Conservation (phyloP, 2,113 vertebrate genomes). For the Helogale parvula region DNA sequence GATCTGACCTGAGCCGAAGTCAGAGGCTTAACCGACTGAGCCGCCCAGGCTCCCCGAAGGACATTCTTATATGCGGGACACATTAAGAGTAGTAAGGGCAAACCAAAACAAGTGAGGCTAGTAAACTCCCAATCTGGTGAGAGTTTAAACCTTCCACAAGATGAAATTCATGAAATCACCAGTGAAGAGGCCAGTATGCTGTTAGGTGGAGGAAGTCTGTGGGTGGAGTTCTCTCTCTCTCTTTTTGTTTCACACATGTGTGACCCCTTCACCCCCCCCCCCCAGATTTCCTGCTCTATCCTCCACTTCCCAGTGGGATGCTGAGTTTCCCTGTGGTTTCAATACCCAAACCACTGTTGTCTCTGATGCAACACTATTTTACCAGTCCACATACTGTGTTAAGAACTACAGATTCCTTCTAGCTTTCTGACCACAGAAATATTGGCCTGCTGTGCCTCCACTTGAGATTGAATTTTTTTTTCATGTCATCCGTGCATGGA, state of each 20-base stretch:
- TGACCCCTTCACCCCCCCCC: too few species aligned
- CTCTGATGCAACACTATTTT: not conserved
- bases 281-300: not conserved
- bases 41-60: not conserved
- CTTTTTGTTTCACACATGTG: too few species aligned
- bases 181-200: conserved; percentile 62
- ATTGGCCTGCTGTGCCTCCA: not conserved
- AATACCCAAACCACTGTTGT: not conserved
- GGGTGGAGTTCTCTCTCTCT: not conserved
- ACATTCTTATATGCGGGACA: not conserved
- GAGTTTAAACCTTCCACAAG: conserved; percentile 57
- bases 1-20: too few species aligned
- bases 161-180: conserved; percentile 60
- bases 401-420: conserved; percentile 1
- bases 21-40: too few species aligned
- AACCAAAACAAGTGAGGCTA: not conserved
- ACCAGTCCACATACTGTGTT: not conserved
- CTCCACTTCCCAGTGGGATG: conserved; percentile 23
- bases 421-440: not conserved
- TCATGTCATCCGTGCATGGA: too few species aligned
- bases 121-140: not conserved
- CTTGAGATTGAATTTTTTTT: conserved; percentile 62
- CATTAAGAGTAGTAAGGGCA: not conserved
- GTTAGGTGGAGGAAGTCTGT: not conserved
- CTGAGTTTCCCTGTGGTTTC: conserved; percentile 33